These are phyloP conservation scores for Hydrolagus colliei DNA, from an alignment of 2,797 vertebrate species.

Conservation along the genomic window DNA sequence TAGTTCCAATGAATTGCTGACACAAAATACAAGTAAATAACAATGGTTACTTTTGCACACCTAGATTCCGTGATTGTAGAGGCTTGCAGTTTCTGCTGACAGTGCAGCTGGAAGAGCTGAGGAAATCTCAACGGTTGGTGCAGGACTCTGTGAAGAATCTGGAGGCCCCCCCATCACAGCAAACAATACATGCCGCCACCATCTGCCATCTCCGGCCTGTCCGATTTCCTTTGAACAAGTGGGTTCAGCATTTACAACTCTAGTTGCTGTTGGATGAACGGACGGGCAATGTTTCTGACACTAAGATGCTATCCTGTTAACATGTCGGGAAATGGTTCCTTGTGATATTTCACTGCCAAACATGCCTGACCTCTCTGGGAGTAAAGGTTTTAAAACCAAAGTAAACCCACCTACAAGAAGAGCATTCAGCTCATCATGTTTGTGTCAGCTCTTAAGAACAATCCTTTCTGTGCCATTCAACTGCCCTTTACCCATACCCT, in stretches of 20 bases:
- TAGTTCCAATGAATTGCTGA: too few relatives aligned
- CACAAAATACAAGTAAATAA: too few relatives aligned
- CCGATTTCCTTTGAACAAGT: constrained; percentile 92
- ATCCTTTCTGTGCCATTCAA: too few relatives aligned
- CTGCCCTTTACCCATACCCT: too few relatives aligned
- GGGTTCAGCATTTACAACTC: constrained; percentile 39
- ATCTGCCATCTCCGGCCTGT: constrained; percentile 84
- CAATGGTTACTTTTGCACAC: background rate
- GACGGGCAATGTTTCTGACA: background rate
- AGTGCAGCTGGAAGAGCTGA: constrained; percentile 80
- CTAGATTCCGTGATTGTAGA: constrained; percentile 80
- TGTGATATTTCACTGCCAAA: too few relatives aligned
- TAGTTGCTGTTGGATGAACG: background rate
- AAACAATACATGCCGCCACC: constrained; percentile 84
- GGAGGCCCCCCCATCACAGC: constrained; percentile 78
- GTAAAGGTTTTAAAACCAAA: too few relatives aligned
- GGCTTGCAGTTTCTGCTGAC: constrained; percentile 86
- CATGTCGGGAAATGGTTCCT: too few relatives aligned
- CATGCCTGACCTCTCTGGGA: too few relatives aligned
- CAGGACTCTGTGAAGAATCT: constrained; percentile 84
- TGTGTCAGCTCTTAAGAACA: too few relatives aligned
- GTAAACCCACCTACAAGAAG: too few relatives aligned
- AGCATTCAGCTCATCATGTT: too few relatives aligned
- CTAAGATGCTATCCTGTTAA: too few relatives aligned
- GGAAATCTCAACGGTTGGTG: constrained; percentile 82